Percentiles rank a stretch among this genome's conserved stretches.
phyloP scores from a whole-genome alignment of 1,140 invertebrate genomes.

The Papilio xuthus region DNA sequence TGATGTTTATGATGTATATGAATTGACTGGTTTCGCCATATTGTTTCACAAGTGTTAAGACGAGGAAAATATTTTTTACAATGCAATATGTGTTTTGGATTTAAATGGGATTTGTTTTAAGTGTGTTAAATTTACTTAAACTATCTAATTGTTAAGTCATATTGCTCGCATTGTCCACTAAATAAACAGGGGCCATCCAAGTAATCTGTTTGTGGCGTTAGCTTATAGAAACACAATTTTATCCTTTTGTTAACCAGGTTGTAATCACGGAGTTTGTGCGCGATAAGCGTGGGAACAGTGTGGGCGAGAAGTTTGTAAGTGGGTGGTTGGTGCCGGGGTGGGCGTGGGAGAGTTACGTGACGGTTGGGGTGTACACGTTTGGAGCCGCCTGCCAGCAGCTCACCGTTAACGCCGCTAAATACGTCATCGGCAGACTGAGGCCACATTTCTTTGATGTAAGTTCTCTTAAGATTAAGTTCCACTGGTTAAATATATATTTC shows the following conservation, averaged over 20 bases:
- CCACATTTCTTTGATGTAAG: conserved; percentile 93
- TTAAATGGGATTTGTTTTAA: too few species aligned
- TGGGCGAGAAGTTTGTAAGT: conserved; percentile 78
- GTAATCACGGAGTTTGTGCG: conserved; percentile 82
- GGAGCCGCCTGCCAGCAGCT: conserved; percentile 90
- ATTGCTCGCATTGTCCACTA: too few species aligned
- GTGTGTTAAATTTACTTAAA: too few species aligned
- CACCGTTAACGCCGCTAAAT: conserved; percentile 93
- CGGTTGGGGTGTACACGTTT: conserved; percentile 90
- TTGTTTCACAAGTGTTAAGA: too few species aligned
- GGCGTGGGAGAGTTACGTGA: conserved; percentile 86
- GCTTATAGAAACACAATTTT: background rate
- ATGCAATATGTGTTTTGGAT: too few species aligned
- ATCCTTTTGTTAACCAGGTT: conserved; percentile 78
- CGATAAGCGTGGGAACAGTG: conserved; percentile 68
- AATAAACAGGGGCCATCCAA: too few species aligned
- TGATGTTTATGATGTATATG: too few species aligned
- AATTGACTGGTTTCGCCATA: too few species aligned
- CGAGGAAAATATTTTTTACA: too few species aligned
- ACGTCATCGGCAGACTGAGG: conserved; percentile 92
- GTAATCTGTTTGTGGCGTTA: too few species aligned
- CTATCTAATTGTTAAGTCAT: too few species aligned
- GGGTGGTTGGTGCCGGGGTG: conserved; percentile 85
- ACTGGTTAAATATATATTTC: background rate
- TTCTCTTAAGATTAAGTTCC: conserved; percentile 24